These are phyloP conservation scores for Karalla daura DNA, from an alignment of 2,797 vertebrate species.

Conservation along the genomic window DNA sequence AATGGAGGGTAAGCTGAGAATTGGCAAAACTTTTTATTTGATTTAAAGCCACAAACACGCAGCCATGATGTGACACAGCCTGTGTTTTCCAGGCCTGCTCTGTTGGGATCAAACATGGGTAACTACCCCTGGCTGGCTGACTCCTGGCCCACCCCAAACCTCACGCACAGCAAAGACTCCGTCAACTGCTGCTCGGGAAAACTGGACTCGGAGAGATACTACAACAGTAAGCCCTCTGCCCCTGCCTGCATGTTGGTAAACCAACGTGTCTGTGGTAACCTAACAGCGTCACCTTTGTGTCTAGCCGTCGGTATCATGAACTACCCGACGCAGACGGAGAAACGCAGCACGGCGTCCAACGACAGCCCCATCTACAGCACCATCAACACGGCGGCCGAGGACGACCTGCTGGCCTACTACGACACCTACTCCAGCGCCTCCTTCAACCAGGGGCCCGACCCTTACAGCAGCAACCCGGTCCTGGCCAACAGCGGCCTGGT, in stretches of 20 bases:
- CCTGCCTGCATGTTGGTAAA: no score
- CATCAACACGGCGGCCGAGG: conserved; percentile 87
- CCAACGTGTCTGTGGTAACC: no score
- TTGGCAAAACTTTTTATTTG: neutral
- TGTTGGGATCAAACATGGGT: conserved; percentile 86
- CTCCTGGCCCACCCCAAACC: conserved; percentile 88
- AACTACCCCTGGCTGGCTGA: conserved; percentile 94
- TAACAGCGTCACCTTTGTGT: conserved; percentile 18
- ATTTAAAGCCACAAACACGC: no score
- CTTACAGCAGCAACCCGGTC: conserved; percentile 84
- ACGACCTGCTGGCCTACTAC: conserved; percentile 83
- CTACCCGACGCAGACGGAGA: conserved; percentile 89
- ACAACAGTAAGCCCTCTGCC: conserved; percentile 87
- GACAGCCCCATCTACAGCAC: conserved; percentile 96
- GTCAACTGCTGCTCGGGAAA: conserved; percentile 83
- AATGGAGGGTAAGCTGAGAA: conserved; percentile 88
- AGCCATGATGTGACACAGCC: conserved; percentile 1
- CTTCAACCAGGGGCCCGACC: conserved; percentile 85
- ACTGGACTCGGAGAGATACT: conserved; percentile 91
- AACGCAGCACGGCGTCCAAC: conserved; percentile 79
- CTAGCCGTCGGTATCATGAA: conserved; percentile 90
- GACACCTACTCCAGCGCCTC: conserved; percentile 80
- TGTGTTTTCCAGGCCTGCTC: conserved; percentile 77
- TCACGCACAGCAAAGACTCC: conserved; percentile 83
- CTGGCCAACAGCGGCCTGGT: conserved; percentile 70